A percentile compares a stretch with the other conserved stretches of the same genome.
phyloP scores from a whole-genome alignment of 2,888 invertebrate genomes.

The Cephalotes varians region DNA sequence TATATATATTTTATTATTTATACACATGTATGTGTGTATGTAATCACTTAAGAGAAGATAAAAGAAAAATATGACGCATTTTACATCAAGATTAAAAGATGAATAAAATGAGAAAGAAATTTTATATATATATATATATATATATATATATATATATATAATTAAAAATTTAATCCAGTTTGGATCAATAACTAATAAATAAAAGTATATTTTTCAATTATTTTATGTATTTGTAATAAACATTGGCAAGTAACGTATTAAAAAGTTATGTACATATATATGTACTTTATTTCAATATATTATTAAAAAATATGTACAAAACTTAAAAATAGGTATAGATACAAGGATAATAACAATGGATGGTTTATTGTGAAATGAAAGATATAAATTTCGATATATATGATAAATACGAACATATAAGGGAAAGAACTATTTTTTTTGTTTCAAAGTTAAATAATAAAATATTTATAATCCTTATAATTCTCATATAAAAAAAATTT shows the following conservation, averaged over 20 bases:
- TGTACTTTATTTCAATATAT: constrained; percentile 41
- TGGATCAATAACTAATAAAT: too few relatives aligned
- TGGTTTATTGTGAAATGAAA: neutral
- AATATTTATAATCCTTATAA: neutral
- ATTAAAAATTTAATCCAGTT: too few relatives aligned
- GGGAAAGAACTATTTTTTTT: neutral
- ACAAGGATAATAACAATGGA: neutral
- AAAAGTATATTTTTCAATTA: neutral
- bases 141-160: neutral
- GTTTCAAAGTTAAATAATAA: neutral
- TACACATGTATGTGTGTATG: neutral
- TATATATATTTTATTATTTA: neutral
- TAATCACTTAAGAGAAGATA: neutral
- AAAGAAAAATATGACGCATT: neutral
- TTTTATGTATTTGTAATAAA: constrained; percentile 2
- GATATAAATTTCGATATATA: neutral
- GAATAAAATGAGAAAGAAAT: too few relatives aligned
- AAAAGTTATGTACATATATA: neutral
- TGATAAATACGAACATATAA: neutral
- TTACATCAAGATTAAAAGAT: too few relatives aligned
- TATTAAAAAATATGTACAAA: neutral
- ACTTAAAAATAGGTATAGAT: neutral
- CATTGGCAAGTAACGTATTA: neutral
- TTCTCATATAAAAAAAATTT: neutral
- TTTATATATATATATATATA: too few relatives aligned